Base-by-base conservation (phyloP, 2,888 invertebrate species). In the Metacarcinus magister region DNA sequence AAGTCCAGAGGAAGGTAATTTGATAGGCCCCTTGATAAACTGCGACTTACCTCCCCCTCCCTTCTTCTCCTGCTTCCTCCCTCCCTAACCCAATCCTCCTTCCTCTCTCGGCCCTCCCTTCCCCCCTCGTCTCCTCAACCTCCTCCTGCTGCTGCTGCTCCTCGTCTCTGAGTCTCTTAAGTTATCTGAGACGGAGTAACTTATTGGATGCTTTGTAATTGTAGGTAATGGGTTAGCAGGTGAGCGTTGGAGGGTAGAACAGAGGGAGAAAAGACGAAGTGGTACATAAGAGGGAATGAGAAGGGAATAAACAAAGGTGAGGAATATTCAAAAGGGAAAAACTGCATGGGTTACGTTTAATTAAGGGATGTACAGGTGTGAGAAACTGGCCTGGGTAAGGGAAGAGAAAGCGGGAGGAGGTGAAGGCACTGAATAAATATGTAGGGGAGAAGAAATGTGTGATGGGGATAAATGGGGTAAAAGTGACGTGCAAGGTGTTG, bases 191-290 rank as follows among this genome's bases (percentile, higher is more conserved):
- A 13, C 10, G 10, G 82, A 82, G 32, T 8, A 28, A 82, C 7
- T 82, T 82, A 82, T 82, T 32, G 82, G 82, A 32, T 28, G 10
- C 82, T 82, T 28, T 82, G 82, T 82, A 82, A 82, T 67, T 82
- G 82, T 32, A n/a, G 67, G n/a, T 67, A 67, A 67, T 67, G 67
- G 32, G 5, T n/a, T 67, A 67, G 67, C 67, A 19, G 19, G 67
- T 67, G 28, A 32, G 82, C 32, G 10, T 8, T 28, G 82, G 19
- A 82, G 28, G 28, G 28, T 13, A 32, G 23, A 82, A 82, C 82
- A 5, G 82, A 32, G 13, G 32, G 82, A 32, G 32, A 2, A 32
- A 32, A 32, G 32, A 32, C 82, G 32, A 82, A 32, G 8, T 82
- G 82, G 28, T 82, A 28, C 8, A 82, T 0, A 82, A 28, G 82